These are phyloP conservation scores for Drosophila melanosoma DNA, from an alignment of 2,888 invertebrate genomes.

Conservation along the genomic window DNA sequence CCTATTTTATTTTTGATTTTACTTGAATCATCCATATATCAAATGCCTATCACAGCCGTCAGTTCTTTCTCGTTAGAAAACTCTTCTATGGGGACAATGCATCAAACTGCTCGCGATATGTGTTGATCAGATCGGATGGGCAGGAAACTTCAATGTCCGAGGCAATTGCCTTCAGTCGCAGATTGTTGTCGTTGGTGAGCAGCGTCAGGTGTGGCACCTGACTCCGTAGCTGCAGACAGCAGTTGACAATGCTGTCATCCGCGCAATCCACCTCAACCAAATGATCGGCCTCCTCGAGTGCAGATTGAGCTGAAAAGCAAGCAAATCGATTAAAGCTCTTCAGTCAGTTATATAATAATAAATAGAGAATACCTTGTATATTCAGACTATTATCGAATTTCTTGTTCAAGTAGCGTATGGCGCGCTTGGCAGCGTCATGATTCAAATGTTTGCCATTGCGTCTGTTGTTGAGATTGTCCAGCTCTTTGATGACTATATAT, in stretches of 20 bases:
- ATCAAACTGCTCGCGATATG: constrained; percentile 51
- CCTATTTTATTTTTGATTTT: not conserved
- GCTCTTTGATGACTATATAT: constrained; percentile 86
- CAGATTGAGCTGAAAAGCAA: constrained; percentile 85
- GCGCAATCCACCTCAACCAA: constrained; percentile 83
- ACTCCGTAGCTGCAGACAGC: constrained; percentile 85
- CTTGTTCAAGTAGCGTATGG: constrained; percentile 79
- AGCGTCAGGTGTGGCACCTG: constrained; percentile 41
- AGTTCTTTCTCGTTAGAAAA: not conserved
- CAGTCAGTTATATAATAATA: not conserved
- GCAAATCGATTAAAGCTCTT: not conserved
- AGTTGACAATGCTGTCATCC: constrained; percentile 86
- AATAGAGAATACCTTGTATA: constrained; percentile 62
- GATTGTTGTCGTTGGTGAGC: not conserved
- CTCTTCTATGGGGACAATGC: constrained; percentile 16
- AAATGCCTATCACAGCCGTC: constrained; percentile 38
- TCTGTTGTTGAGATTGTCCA: constrained; percentile 85
- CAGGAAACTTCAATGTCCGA: constrained; percentile 76
- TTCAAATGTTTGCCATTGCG: constrained; percentile 70
- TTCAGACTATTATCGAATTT: constrained; percentile 67
- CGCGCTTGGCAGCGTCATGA: constrained; percentile 61
- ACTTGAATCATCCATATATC: not conserved
- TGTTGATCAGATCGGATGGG: constrained; percentile 74
- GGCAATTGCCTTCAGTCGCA: not conserved
- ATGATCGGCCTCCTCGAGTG: constrained; percentile 84